Percentiles rank a stretch among this genome's conserved stretches.
Conservation (phyloP, 1,140 invertebrate genomes). For the Leptopilina clavipes region DNA sequence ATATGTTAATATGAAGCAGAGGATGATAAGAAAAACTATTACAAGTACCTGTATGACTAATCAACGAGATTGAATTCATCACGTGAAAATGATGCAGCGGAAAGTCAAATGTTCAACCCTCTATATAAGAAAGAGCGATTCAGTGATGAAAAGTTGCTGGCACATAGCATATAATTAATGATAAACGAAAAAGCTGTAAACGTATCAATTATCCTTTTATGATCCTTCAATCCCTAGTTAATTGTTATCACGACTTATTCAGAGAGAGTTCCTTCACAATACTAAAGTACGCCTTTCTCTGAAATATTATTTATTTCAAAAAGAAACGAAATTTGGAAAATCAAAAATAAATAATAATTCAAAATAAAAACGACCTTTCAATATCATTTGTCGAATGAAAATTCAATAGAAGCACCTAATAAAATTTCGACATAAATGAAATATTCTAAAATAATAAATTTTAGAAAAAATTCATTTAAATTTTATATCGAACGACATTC, state of each 20-base stretch:
- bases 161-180: constrained; percentile 6
- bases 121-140: background rate
- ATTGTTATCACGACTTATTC: background rate
- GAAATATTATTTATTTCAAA: no score
- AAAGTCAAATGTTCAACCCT: background rate
- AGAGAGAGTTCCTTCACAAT: background rate
- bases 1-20: background rate
- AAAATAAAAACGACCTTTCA: no score
- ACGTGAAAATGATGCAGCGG: constrained; percentile 23
- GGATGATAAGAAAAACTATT: no score
- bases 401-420: no score
- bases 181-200: background rate
- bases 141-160: constrained; percentile 11
- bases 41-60: background rate
- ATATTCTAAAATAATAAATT: no score
- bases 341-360: no score
- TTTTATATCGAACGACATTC: no score
- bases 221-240: background rate
- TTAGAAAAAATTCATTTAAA: no score
- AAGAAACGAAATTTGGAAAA: no score
- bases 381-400: no score
- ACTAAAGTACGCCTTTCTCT: no score
- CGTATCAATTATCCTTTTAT: background rate
- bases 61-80: background rate
- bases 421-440: no score